phyloP scores from a whole-genome alignment of 2,888 invertebrate species.

The Plagodis pulveraria region DNA sequence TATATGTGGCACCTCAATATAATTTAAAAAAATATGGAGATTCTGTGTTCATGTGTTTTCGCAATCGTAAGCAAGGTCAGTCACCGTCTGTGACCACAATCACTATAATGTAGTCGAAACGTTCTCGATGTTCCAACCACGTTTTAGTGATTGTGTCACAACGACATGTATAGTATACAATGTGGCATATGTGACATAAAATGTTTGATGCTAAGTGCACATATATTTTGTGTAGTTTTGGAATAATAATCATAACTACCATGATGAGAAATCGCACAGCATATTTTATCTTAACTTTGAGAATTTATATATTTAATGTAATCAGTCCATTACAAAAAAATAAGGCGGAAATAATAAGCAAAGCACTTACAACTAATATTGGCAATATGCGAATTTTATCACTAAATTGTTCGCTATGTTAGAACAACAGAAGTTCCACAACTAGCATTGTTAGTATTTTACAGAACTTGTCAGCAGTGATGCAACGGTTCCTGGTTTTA shows the following conservation, averaged over 20 bases:
- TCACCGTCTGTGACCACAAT: too few relatives aligned
- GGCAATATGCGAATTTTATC: conserved; percentile 55
- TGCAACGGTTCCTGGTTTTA: too few relatives aligned
- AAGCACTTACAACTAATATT: conserved; percentile 64
- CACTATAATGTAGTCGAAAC: too few relatives aligned
- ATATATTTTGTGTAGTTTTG: too few relatives aligned
- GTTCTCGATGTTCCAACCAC: too few relatives aligned
- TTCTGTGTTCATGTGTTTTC: too few relatives aligned
- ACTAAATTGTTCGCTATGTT: conserved; percentile 41
- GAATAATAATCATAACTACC: neutral
- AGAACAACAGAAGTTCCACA: conserved; percentile 30
- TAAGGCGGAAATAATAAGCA: conserved; percentile 39
- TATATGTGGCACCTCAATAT: too few relatives aligned
- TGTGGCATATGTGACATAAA: neutral
- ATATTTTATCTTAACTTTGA: neutral
- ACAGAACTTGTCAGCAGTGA: conserved; percentile 29
- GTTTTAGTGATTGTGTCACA: too few relatives aligned
- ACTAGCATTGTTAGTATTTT: conserved; percentile 21
- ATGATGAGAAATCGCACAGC: conserved; percentile 6
- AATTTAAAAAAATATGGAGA: too few relatives aligned
- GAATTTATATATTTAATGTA: neutral
- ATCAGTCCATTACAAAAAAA: conserved; percentile 9
- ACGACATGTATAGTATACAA: too few relatives aligned
- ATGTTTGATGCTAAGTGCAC: neutral
- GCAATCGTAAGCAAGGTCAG: too few relatives aligned